Evolutionary conservation across 2,888 invertebrate species (phyloP).

Genomic region (Sericinus montela): DNA sequence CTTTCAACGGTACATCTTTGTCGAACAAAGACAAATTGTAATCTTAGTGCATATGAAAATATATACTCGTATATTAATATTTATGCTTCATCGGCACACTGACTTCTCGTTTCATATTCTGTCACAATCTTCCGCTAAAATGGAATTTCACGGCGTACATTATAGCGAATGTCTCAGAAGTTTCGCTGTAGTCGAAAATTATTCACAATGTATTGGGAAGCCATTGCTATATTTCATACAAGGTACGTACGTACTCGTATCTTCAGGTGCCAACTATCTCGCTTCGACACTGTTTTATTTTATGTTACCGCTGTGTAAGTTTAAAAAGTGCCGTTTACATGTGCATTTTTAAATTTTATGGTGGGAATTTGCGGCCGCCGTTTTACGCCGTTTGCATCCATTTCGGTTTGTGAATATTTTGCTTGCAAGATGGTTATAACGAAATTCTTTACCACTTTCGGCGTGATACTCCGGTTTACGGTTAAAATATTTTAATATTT

Average conservation of each 20-base stretch:
- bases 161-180: constrained; percentile 40
- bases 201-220: constrained; percentile 57
- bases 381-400: constrained; percentile 4
- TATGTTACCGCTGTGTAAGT: constrained; percentile 35
- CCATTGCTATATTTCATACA: constrained; percentile 46
- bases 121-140: constrained; percentile 16
- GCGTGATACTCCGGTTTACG: not conserved
- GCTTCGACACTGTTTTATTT: constrained; percentile 36
- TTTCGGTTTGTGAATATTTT: constrained; percentile 9
- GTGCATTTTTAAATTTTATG: constrained; percentile 28
- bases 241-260: constrained; percentile 22
- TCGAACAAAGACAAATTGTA: not conserved
- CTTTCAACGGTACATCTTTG: not conserved
- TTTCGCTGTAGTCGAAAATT: constrained; percentile 35
- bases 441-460: constrained; percentile 10
- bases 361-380: constrained; percentile 19
- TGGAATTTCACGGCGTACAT: constrained; percentile 23
- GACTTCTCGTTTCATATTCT: constrained; percentile 20
- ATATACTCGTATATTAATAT: constrained; percentile 5
- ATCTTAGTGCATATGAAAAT: not conserved
- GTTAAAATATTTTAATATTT: not conserved
- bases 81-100: constrained; percentile 1
- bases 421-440: constrained; percentile 5
- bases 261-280: constrained; percentile 50
- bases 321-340: constrained; percentile 28